Evolutionary conservation across 2,113 vertebrate species (phyloP), one percentile per base, ranked within the genome.

Genomic region (Stigmatopora nigra): DNA sequence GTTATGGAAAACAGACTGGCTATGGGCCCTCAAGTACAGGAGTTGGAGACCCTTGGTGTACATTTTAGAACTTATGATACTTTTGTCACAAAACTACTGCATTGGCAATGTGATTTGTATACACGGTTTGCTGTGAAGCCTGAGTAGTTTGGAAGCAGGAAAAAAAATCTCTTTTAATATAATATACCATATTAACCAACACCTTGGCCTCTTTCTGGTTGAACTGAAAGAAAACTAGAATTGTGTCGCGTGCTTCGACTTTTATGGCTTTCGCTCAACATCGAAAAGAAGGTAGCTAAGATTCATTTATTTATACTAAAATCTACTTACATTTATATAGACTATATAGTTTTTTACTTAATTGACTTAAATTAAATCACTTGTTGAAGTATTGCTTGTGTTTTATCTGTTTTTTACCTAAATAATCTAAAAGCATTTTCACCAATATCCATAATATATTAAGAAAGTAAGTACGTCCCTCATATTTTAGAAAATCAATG

Each of bases 291-390:
- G 62, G 38, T 25, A 67, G n/a, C 67, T 53, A 48, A 47, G 61
- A 52, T 67, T 31, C 74, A 25, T 14, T 49, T 31, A 44, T 19
- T 45, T 2, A 58, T 31, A 11, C 61, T 68, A 49, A 5, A 20
- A 3, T 64, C 70, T 70, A 65, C 56, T 56, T 19, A 4, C 70
- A 64, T 20, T 47, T 51, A 52, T 58, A 64, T 58, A 64, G n/a
- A 16, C 1, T 59, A 56, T 65, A 41, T 10, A 41, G 7, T 41
- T 7, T 47, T 63, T 55, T 31, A 25, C 15, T 13, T 63, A 48
- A 47, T 61, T 65, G 57, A 58, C 51, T 19, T 60, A 58, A 72
- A 52, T 78, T 44, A 44, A 78, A 68, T 58, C 65, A 81, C 80
- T 77, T 76, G 77, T 69, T 73, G 52, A 36, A 70, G 52, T 61